Evolutionary conservation across 2,797 vertebrate genomes (phyloP).

Genomic region (Limosa lapponica): DNA sequence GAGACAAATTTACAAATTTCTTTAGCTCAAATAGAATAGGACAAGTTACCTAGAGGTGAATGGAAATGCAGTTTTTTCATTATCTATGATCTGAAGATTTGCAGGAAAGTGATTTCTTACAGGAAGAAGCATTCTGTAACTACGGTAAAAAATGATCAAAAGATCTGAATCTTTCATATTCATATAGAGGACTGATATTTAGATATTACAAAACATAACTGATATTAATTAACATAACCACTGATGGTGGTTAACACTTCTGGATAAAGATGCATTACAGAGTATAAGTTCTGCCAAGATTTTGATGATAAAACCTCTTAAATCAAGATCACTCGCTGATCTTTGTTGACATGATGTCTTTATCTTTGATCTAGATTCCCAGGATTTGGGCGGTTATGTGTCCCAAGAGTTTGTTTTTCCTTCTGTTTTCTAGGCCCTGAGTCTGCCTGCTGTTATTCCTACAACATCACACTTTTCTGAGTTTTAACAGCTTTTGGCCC

Average conservation of each 20-base stretch:
- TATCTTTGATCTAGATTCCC: background rate
- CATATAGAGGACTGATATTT: background rate
- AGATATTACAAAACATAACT: background rate
- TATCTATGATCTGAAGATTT: background rate
- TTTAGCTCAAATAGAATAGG: background rate
- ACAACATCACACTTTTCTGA: background rate
- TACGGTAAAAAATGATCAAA: background rate
- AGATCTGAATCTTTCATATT: background rate
- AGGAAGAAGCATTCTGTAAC: background rate
- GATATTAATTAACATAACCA: too few relatives aligned
- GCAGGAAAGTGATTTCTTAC: background rate
- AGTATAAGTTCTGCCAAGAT: background rate
- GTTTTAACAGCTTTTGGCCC: background rate
- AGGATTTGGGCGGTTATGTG: background rate
- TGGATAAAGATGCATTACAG: background rate
- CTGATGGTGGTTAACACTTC: background rate
- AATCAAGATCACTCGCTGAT: background rate
- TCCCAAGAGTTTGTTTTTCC: background rate
- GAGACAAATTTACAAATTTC: background rate
- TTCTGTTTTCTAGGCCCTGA: background rate
- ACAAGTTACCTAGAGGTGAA: background rate
- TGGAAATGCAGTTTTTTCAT: background rate
- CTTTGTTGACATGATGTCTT: background rate
- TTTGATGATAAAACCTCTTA: background rate
- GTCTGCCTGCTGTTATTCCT: background rate